Base-by-base conservation (phyloP, 2,888 invertebrate species). In the Ommatoiulus sabulosus region DNA sequence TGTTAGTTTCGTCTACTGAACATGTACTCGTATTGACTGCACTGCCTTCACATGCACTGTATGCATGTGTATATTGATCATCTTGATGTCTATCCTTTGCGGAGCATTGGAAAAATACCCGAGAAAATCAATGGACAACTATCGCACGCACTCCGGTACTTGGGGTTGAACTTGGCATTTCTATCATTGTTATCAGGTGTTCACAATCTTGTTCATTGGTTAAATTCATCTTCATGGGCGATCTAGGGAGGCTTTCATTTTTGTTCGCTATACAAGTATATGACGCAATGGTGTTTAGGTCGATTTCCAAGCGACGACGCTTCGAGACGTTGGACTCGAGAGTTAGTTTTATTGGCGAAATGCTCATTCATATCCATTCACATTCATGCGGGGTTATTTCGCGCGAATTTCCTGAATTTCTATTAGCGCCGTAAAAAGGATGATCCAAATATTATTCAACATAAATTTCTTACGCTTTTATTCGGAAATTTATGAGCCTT, bases 191-290 rank as follows among this genome's bases (percentile, higher is more conserved):
- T 80, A 80, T 80, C 80, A 80, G 80, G 80, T 80, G 80, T 80
- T 80, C 80, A 24, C 80, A 80, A 80, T 80, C 80, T 24, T 80
- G 80, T 80, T 80, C 80, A 80, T 80, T 80, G 80, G 80, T 80
- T 80, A 80, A 80, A 80, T 80, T 80, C 80, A 80, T 80, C 80
- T 80, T 80, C 80, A 80, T 80, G 35, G 80, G 80, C 35, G 80
- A 80, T 80, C 80, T 80, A 35, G 80, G 35, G 15, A 80, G 80
- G 80, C 80, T 80, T 80, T 80, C 80, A 80, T 80, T 80, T 35
- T 24, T 35, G 80, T 35, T 35, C 24, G 80, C n/a, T n/a, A n/a
- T n/a, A n/a, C n/a, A n/a, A n/a, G n/a, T n/a, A n/a, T 35, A 80
- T 35, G 80, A 10, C 80, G 80, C 35, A 80, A 80, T 80, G 35